phyloP scores from a whole-genome alignment of 2,113 vertebrate species.

The Mungos mungo region DNA sequence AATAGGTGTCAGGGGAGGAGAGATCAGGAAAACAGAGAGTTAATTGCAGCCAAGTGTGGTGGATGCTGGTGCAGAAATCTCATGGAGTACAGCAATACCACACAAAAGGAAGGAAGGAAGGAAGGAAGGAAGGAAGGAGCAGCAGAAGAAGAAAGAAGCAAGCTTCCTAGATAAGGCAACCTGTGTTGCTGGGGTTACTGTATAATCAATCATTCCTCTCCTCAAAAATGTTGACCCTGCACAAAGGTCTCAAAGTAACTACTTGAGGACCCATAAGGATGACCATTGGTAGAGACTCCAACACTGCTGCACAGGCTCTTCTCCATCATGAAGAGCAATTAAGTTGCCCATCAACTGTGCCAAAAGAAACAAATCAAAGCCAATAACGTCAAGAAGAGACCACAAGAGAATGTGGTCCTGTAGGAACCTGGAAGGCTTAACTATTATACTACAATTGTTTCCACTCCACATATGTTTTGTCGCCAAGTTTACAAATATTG shows the following conservation, averaged over 20 bases:
- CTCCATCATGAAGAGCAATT: not conserved
- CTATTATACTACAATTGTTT: not conserved
- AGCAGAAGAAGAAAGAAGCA: not conserved
- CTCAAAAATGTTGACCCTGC: not conserved
- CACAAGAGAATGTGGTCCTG: not conserved
- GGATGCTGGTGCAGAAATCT: not conserved
- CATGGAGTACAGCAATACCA: not conserved
- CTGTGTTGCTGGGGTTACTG: not conserved
- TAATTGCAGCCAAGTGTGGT: not conserved
- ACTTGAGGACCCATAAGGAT: not conserved
- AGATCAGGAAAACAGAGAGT: not conserved
- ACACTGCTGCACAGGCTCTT: not conserved
- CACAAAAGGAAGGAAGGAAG: not conserved
- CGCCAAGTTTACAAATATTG: not conserved
- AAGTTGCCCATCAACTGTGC: not conserved
- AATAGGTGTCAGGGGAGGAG: not conserved
- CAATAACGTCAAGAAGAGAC: not conserved
- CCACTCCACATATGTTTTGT: not conserved
- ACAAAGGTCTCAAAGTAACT: not conserved
- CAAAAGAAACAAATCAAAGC: not conserved
- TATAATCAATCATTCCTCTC: not conserved
- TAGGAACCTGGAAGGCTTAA: not conserved
- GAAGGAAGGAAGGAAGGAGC: too few relatives aligned
- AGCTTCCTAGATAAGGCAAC: not conserved
- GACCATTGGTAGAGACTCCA: not conserved